Evolutionary conservation across 2,888 invertebrate species (phyloP), one percentile per base, ranked within the genome.

Genomic region (Stegophylla sp.): DNA sequence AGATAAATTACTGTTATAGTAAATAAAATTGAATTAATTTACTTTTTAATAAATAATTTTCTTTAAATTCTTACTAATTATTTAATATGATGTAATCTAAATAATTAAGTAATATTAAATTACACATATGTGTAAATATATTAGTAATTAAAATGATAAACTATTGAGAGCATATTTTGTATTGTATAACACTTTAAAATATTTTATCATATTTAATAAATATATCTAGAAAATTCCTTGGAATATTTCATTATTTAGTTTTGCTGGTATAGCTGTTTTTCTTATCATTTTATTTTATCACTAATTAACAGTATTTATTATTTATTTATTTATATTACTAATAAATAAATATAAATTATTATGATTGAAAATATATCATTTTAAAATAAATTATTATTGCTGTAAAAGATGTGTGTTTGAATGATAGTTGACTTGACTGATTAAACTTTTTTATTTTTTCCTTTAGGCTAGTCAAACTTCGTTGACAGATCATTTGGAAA

Each of bases 371-470:
- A 53, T 9, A 26, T 26, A 13, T 26, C 23, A 26, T 59, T 59
- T 9, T 59, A 26, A 28, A 15, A 15, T 17, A 17, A 61, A n/a
- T 56, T 53, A 15, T 34, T 71, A 53, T 48, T 20, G 51, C 74
- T 48, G 48, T 51, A 75, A 75, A 34, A 63, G 20, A 17, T 51
- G 26, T 75, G 48, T 23, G 53, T 76, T 48, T 73, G 45, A 64
- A 43, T 66, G 75, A 66, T 66, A 76, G 75, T 76, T 76, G 75
- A 56, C 56, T 56, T 56, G 23, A 53, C 64, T 64, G 51, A 64
- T 75, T 4, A 75, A 13, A 17, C 53, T 63, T 23, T 63, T 41
- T 17, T 34, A 51, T 2, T 59, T 28, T 28, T 74, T 63, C 1
- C 12, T 45, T 20, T n/a, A 51, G 41, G 43, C 43, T 12, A 0